A percentile compares a stretch with the other conserved stretches of the same genome.
phyloP scores from a whole-genome alignment of 2,797 vertebrate species.

The Margarornis squamiger region DNA sequence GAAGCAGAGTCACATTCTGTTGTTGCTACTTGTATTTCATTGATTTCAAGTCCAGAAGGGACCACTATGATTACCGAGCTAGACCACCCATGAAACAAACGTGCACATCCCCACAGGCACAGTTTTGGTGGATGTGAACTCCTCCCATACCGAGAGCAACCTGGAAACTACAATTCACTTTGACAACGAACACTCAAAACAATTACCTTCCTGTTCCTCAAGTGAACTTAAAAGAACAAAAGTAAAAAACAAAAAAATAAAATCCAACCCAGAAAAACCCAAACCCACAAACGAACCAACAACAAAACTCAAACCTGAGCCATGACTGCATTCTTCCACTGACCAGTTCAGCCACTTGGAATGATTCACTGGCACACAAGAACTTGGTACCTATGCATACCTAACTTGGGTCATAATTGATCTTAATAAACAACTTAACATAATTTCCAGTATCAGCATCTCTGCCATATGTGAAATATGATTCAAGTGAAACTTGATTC shows the following conservation, averaged over 20 bases:
- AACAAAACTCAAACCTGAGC: neutral
- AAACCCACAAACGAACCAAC: neutral
- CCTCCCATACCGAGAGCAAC: neutral
- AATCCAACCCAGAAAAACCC: neutral
- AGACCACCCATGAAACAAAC: neutral
- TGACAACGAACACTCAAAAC: neutral
- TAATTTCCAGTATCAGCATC: constrained; percentile 1
- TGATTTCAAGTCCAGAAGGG: neutral
- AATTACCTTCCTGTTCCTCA: neutral
- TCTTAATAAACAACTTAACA: neutral
- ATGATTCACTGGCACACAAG: neutral
- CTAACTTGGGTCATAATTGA: neutral
- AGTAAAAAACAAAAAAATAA: neutral
- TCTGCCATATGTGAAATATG: neutral
- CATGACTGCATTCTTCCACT: neutral
- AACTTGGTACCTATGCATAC: neutral
- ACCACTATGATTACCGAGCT: neutral
- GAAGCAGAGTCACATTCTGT: neutral
- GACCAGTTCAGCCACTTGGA: constrained; percentile 2
- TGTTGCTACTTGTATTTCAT: neutral
- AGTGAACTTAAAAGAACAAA: neutral
- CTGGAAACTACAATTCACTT: neutral
- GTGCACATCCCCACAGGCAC: neutral
- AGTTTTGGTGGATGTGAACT: neutral
- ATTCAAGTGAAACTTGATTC: constrained; percentile 29